Base-by-base conservation (phyloP, 2,888 invertebrate genomes). In the Coronaproctus castanopsis region DNA sequence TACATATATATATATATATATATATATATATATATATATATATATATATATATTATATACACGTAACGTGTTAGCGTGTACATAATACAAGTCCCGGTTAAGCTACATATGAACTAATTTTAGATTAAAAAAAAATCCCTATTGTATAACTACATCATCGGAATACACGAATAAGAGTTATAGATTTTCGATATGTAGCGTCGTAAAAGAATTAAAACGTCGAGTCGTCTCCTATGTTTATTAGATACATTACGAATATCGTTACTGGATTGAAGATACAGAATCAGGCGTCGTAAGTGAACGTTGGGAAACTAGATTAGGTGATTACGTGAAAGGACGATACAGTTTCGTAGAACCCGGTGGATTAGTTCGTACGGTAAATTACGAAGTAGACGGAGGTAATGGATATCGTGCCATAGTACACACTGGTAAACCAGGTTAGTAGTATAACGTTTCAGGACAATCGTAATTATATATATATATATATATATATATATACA, bases 301-400 rank as follows among this genome's bases (percentile, higher is more conserved):
- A 61, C 63, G 66, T 3, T 69, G 69, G 69, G 69, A 69, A 64
- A 66, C 67, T 21, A 64, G 67, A 24, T 57, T 66, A 14, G 68
- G 68, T 2, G 67, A 66, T 59, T 67, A 65, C 62, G 69, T 69
- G 53, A 67, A 67, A 58, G 69, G 69, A 1, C 63, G 66, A 3
- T 69, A 69, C 65, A 67, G 67, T 58, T 65, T 69, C 22, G 62
- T 69, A 23, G 67, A 68, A 22, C 67, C 69, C 14, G 67, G 66
- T 48, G 69, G 69, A 19, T 62, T 64, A 58, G 62, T 69, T 21
- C 65, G 68, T 55, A 67, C 66, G 24, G 69, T 69, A 21, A 66
- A 68, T 64, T 69, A 69, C 61, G 66, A 67, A 61, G 69, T 69
- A 23, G 67, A 68, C 57, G 67, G 67, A 36, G 61, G 62, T 23